Evolutionary conservation across 1,140 invertebrate genomes (phyloP).

Genomic region (Hestina assimilis): DNA sequence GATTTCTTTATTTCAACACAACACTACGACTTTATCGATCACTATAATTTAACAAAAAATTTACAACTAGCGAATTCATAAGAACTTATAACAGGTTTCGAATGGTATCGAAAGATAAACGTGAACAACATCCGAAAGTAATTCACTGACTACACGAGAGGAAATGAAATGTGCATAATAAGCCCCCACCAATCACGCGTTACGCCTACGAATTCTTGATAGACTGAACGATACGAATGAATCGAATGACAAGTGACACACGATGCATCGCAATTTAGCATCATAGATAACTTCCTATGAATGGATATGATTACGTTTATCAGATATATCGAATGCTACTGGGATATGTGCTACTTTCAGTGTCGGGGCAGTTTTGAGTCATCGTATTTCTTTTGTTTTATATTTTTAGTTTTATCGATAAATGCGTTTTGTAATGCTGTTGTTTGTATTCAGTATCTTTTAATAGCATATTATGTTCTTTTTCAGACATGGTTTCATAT

Average conservation of each 20-base stretch:
- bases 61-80: conserved; percentile 27
- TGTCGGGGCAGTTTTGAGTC: neutral
- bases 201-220: conserved; percentile 44
- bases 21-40: conserved; percentile 42
- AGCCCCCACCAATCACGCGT: conserved; percentile 36
- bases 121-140: conserved; percentile 42
- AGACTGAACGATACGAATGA: conserved; percentile 39
- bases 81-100: neutral
- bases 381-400: no score
- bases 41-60: conserved; percentile 6
- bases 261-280: conserved; percentile 4
- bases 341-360: neutral
- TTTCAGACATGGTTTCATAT: no score
- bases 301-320: conserved; percentile 10
- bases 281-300: conserved; percentile 4
- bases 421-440: neutral
- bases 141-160: conserved; percentile 48
- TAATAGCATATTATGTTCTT: neutral
- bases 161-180: conserved; percentile 46
- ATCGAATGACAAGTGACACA: conserved; percentile 32
- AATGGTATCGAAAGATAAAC: conserved; percentile 23
- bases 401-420: no score
- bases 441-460: neutral
- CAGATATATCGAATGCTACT: conserved; percentile 11
- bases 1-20: conserved; percentile 14